These are phyloP conservation scores for Leptopilina boulardi DNA, from an alignment of 1,140 invertebrate species.

Conservation along the genomic window DNA sequence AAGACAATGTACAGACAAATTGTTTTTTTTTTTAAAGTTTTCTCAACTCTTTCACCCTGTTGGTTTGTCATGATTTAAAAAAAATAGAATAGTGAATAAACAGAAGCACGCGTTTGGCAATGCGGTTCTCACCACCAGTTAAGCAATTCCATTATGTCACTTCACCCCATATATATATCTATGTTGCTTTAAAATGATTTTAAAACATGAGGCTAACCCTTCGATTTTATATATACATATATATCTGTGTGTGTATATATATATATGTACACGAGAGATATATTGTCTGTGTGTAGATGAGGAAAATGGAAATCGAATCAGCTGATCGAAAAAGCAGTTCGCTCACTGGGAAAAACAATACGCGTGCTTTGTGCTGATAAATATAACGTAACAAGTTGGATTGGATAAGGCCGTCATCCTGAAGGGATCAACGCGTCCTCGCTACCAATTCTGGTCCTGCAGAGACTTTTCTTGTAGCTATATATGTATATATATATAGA, in stretches of 20 bases:
- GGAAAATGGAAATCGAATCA: slow-evolving; percentile 43
- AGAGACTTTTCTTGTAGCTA: slow-evolving; percentile 10
- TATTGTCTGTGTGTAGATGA: slow-evolving; percentile 1
- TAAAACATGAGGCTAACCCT: slow-evolving; percentile 61
- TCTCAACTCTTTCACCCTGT: slow-evolving; percentile 34
- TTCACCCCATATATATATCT: neutral
- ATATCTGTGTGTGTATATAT: neutral
- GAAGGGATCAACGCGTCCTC: slow-evolving; percentile 69
- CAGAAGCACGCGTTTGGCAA: neutral
- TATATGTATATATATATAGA: neutral
- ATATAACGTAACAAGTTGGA: slow-evolving; percentile 74
- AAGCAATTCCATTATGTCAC: slow-evolving; percentile 33
- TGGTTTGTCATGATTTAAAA: slow-evolving; percentile 1
- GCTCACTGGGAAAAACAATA: slow-evolving; percentile 49
- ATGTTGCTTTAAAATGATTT: slow-evolving; percentile 65
- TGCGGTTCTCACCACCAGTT: slow-evolving; percentile 55
- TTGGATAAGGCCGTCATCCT: slow-evolving; percentile 72
- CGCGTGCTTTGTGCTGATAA: slow-evolving; percentile 69
- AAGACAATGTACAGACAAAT: neutral
- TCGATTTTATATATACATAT: slow-evolving; percentile 37
- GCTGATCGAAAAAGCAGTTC: slow-evolving; percentile 37
- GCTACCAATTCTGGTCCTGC: slow-evolving; percentile 26
- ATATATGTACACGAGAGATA: too few species aligned
- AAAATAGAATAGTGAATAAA: slow-evolving; percentile 17
- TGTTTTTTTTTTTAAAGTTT: slow-evolving; percentile 27